phyloP scores from a whole-genome alignment of 2,113 vertebrate genomes.

The Clinocottus analis region DNA sequence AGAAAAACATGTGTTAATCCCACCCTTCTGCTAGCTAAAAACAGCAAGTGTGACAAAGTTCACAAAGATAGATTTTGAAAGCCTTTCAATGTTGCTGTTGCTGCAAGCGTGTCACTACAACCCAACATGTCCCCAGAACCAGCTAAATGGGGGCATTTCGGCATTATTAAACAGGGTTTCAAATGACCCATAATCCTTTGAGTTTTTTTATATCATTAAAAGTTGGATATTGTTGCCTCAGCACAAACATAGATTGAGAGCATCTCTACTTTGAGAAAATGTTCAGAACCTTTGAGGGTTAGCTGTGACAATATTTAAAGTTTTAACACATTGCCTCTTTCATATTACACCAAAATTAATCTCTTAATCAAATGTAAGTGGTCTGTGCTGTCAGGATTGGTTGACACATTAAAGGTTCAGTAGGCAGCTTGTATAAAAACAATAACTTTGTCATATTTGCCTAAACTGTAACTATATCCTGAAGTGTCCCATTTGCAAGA shows the following conservation, averaged over 20 bases:
- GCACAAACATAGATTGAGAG: neutral
- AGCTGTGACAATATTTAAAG: neutral
- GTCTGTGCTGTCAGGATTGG: neutral
- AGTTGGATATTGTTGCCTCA: neutral
- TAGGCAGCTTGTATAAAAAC: neutral
- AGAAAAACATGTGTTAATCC: constrained; percentile 15
- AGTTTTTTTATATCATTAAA: constrained; percentile 1
- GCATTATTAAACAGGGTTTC: neutral
- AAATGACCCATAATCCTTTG: neutral
- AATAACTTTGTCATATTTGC: neutral
- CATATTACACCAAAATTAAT: neutral
- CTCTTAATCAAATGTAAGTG: neutral
- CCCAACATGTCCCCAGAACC: neutral
- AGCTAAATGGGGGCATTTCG: neutral
- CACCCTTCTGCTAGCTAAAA: constrained; percentile 1
- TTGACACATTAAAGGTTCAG: neutral
- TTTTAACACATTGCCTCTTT: neutral
- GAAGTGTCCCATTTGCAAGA: neutral
- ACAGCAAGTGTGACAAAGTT: neutral
- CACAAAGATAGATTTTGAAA: neutral
- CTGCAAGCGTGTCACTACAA: neutral
- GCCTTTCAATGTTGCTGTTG: neutral
- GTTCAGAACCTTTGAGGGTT: neutral
- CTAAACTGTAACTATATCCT: neutral
- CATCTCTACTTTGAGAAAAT: neutral